These are phyloP conservation scores for Zosterops pallidus DNA, from an alignment of 2,113 vertebrate species.

Conservation along the genomic window DNA sequence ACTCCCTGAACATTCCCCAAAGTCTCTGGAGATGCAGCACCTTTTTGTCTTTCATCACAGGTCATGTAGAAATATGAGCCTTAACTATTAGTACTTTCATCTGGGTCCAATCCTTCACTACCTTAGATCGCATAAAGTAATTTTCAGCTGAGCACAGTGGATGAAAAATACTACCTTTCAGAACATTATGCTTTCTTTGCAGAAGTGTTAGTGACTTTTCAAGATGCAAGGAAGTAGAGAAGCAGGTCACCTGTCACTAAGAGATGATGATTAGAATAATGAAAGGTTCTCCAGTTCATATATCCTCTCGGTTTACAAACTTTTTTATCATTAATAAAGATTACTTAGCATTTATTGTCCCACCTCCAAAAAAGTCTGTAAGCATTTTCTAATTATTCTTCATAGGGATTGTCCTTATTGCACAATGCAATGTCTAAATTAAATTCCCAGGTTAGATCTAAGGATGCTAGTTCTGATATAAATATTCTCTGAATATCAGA, in stretches of 20 bases:
- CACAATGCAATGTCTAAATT: background rate
- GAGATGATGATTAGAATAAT: background rate
- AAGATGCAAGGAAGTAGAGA: background rate
- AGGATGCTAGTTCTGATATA: background rate
- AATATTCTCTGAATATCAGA: background rate
- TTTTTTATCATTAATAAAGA: background rate
- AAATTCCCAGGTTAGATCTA: background rate
- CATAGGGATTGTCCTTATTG: background rate
- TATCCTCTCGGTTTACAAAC: background rate
- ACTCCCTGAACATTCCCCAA: background rate
- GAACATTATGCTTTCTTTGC: slow-evolving; percentile 7
- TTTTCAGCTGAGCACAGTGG: slow-evolving; percentile 7
- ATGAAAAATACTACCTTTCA: slow-evolving; percentile 16
- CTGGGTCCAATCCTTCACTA: slow-evolving; percentile 41
- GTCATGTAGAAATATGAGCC: slow-evolving; percentile 6
- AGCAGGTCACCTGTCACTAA: background rate
- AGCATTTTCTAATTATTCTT: slow-evolving; percentile 13
- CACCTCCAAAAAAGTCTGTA: background rate
- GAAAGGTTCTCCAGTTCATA: background rate
- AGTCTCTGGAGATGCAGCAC: background rate
- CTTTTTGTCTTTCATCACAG: slow-evolving; percentile 2
- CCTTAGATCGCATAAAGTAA: background rate
- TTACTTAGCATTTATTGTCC: background rate
- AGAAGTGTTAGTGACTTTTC: slow-evolving; percentile 16
- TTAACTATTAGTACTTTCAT: slow-evolving; percentile 11